A percentile compares a stretch with the other conserved stretches of the same genome.
phyloP scores from a whole-genome alignment of 1,140 invertebrate genomes.

The Heliconius nattereri region DNA sequence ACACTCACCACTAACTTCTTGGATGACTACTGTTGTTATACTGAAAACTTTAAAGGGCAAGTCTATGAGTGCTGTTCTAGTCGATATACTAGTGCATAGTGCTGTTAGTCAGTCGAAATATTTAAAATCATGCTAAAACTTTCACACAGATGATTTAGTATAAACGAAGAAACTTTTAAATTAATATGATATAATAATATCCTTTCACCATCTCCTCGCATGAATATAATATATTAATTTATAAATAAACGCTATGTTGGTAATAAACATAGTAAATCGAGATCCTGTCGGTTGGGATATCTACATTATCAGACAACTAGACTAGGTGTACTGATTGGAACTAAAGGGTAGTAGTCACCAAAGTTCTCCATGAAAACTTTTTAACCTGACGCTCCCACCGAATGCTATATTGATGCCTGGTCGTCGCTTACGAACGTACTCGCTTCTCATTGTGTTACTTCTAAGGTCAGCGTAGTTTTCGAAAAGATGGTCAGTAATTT shows the following conservation, averaged over 20 bases:
- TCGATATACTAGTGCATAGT: conserved; percentile 69
- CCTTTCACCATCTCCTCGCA: conserved; percentile 38
- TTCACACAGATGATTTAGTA: conserved; percentile 64
- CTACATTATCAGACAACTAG: conserved; percentile 56
- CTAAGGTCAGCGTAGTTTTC: conserved; percentile 75
- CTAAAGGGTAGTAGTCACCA: conserved; percentile 55
- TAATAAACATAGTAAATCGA: conserved; percentile 61
- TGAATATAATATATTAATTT: neutral
- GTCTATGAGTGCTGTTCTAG: conserved; percentile 70
- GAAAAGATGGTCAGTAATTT: conserved; percentile 76
- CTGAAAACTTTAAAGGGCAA: conserved; percentile 74
- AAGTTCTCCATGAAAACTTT: conserved; percentile 69
- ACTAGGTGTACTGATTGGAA: conserved; percentile 40
- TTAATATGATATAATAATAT: conserved; percentile 22
- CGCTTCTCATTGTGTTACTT: conserved; percentile 69
- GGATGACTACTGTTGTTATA: conserved; percentile 74
- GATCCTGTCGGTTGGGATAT: conserved; percentile 46
- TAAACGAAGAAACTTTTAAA: conserved; percentile 71
- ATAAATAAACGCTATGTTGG: conserved; percentile 45
- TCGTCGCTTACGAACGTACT: conserved; percentile 65
- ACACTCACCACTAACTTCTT: conserved; percentile 79
- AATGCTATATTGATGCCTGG: conserved; percentile 66
- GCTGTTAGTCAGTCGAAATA: conserved; percentile 74
- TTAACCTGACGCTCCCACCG: conserved; percentile 76
- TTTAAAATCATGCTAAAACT: conserved; percentile 67